Evolutionary conservation across 2,888 invertebrate genomes (phyloP).

Genomic region (Eupithecia inturbata): DNA sequence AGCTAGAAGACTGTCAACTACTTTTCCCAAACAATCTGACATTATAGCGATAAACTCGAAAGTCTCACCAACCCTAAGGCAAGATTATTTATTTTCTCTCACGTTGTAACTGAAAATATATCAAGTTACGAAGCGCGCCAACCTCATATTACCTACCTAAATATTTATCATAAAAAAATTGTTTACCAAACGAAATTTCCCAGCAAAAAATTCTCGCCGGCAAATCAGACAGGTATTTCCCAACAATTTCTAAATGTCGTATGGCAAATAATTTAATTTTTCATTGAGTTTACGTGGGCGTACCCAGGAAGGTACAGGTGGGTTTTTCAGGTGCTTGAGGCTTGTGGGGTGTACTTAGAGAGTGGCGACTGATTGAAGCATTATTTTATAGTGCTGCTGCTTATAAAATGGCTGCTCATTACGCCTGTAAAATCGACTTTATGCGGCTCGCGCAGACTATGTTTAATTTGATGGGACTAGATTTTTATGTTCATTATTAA

Average conservation of each 20-base stretch:
- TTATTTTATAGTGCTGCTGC: not conserved
- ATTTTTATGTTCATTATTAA: too few relatives aligned
- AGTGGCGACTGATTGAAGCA: not conserved
- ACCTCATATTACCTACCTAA: conserved; percentile 41
- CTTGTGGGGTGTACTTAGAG: not conserved
- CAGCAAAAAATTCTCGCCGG: conserved; percentile 39
- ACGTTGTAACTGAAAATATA: conserved; percentile 36
- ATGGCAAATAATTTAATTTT: conserved; percentile 37
- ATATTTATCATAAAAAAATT: conserved; percentile 45
- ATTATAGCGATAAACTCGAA: not conserved
- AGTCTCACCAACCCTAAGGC: not conserved
- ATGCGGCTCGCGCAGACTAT: too few relatives aligned
- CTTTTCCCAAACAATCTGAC: not conserved
- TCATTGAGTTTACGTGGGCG: conserved; percentile 19
- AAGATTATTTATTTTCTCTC: conserved; percentile 24
- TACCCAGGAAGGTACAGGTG: conserved; percentile 1
- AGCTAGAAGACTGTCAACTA: not conserved
- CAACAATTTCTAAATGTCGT: conserved; percentile 36
- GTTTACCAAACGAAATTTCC: conserved; percentile 47
- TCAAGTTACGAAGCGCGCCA: conserved; percentile 32
- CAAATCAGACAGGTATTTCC: conserved; percentile 35
- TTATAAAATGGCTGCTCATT: not conserved
- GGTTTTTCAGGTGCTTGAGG: not conserved
- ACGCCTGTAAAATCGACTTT: too few relatives aligned
- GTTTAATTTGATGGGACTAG: too few relatives aligned